Percentiles rank a stretch among this genome's conserved stretches.
Conservation (phyloP, 2,113 vertebrate species). For the Prunella himalayana region DNA sequence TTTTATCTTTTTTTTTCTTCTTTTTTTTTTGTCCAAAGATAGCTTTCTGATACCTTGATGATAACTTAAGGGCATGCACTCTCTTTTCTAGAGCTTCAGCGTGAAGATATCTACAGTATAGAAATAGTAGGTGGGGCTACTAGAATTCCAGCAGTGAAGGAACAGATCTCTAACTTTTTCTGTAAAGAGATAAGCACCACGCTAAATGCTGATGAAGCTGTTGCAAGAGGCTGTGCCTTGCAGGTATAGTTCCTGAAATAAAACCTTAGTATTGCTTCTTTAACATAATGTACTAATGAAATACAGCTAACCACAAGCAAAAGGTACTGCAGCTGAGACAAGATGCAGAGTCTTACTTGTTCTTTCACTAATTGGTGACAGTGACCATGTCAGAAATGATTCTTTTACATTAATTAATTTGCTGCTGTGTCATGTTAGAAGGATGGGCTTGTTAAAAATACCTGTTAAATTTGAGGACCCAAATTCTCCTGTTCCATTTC, state of each 20-base stretch:
- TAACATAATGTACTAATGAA: neutral
- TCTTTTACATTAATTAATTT: neutral
- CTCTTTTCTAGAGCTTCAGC: slow-evolving; percentile 73
- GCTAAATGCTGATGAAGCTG: slow-evolving; percentile 93
- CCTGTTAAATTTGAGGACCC: neutral
- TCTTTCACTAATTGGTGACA: neutral
- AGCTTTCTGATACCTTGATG: neutral
- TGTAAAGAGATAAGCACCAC: slow-evolving; percentile 93
- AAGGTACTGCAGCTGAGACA: neutral
- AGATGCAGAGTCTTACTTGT: neutral
- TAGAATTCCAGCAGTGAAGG: slow-evolving; percentile 90
- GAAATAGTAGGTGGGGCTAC: slow-evolving; percentile 94
- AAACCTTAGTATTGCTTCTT: neutral
- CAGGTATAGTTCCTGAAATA: slow-evolving; percentile 75
- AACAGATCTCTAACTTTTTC: slow-evolving; percentile 87
- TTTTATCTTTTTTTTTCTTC: accelerated
- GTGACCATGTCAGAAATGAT: neutral
- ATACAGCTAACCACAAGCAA: neutral
- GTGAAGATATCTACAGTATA: slow-evolving; percentile 90
- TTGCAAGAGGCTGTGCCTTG: slow-evolving; percentile 91
- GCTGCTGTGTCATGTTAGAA: neutral
- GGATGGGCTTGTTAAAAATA: neutral
- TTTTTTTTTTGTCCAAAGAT: neutral
- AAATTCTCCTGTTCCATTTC: neutral
- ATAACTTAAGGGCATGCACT: neutral